These are phyloP conservation scores for Phytoseiulus persimilis DNA, from an alignment of 2,888 invertebrate species.

Conservation along the genomic window DNA sequence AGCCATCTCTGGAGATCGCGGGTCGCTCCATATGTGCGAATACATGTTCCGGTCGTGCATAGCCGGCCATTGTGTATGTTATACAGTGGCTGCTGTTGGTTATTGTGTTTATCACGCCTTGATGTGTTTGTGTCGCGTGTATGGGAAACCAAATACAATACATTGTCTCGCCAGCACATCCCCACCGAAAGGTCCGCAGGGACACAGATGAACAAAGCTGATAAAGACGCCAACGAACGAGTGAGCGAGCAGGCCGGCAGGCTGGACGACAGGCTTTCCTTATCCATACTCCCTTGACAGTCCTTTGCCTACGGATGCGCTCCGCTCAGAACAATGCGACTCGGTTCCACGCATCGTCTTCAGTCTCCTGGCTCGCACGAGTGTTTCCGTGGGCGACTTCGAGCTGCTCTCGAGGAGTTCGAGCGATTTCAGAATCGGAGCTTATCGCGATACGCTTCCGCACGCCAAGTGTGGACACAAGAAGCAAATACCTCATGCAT, in stretches of 20 bases:
- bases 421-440: not conserved
- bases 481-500: not conserved
- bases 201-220: slow-evolving; percentile 5
- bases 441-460: not conserved
- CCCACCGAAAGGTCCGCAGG: not conserved
- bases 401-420: not conserved
- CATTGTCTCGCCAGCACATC: slow-evolving; percentile 5
- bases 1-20: not conserved
- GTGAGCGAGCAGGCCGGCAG: not conserved
- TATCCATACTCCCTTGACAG: not conserved
- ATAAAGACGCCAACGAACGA: not conserved
- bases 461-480: not conserved
- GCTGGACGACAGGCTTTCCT: not conserved
- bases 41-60: not conserved
- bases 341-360: not conserved
- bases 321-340: not conserved
- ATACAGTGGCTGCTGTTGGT: not conserved
- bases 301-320: not conserved
- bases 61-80: not conserved
- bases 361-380: not conserved
- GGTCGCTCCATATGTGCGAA: not conserved
- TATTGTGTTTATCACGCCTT: slow-evolving; percentile 5
- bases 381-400: not conserved
- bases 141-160: slow-evolving; percentile 5
- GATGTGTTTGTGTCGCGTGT: not conserved